phyloP scores from a whole-genome alignment of 2,113 vertebrate species.

The Saimiri boliviensis region DNA sequence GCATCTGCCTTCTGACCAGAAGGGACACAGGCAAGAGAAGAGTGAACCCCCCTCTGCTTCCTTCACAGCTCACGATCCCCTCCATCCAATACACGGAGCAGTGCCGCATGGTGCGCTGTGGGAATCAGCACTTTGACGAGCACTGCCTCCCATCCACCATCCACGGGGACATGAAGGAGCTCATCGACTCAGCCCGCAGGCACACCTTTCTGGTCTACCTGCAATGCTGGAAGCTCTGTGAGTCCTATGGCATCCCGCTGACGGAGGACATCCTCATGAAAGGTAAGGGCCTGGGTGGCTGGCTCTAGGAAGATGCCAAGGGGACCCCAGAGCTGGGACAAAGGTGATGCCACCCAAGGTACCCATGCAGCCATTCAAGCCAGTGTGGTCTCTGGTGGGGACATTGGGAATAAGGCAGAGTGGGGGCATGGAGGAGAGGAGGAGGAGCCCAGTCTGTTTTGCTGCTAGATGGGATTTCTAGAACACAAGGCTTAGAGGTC shows the following conservation, averaged over 20 bases:
- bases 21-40: not conserved
- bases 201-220: slow-evolving; percentile 69
- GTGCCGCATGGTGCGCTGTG: slow-evolving; percentile 61
- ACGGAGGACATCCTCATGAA: slow-evolving; percentile 69
- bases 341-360: not conserved
- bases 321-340: not conserved
- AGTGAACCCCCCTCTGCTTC: not conserved
- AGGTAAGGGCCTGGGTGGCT: slow-evolving; percentile 51
- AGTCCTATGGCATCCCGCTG: slow-evolving; percentile 42
- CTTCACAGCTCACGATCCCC: not conserved
- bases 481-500: not conserved
- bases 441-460: not conserved
- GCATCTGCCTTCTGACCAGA: not conserved
- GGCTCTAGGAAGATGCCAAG: not conserved
- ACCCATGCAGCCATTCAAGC: not conserved
- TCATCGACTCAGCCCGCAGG: not conserved
- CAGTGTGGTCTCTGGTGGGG: not conserved
- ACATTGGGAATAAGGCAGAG: not conserved
- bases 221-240: slow-evolving; percentile 70
- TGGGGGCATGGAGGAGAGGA: accelerated
- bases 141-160: slow-evolving; percentile 73
- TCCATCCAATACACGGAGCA: slow-evolving; percentile 63
- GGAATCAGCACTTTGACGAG: slow-evolving; percentile 55
- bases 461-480: not conserved
- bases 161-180: slow-evolving; percentile 6